Percentiles rank a stretch among this genome's conserved stretches.
Conservation (phyloP, 2,888 invertebrate species). For the Galeopsomyia nigrocyanea region DNA sequence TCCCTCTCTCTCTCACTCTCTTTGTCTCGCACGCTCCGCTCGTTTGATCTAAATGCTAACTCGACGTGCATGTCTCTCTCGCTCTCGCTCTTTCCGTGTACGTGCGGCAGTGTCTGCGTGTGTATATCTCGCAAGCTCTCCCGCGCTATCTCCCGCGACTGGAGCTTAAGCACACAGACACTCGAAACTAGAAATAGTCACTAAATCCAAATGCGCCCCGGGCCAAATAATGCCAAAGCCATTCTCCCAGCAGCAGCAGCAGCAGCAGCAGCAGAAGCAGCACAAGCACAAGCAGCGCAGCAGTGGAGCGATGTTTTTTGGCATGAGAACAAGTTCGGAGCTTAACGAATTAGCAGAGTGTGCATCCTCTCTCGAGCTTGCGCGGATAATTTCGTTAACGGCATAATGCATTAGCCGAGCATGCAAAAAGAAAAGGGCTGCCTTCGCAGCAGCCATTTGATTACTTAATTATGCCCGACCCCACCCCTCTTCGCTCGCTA, state of each 20-base stretch:
- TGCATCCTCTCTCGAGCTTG: too few species aligned
- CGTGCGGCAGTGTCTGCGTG: neutral
- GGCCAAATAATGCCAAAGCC: conserved; percentile 31
- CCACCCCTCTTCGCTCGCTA: too few species aligned
- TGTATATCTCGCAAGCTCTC: neutral
- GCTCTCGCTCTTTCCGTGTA: neutral
- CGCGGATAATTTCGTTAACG: too few species aligned
- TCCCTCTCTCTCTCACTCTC: neutral
- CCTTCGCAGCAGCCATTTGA: neutral
- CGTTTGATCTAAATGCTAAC: conserved; percentile 41
- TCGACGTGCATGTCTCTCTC: neutral
- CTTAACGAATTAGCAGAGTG: too few species aligned
- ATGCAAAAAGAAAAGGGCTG: neutral
- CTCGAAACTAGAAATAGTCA: conserved; percentile 27
- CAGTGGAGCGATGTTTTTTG: too few species aligned
- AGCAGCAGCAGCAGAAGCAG: neutral
- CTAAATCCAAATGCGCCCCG: conserved; percentile 12
- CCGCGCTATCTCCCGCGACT: neutral
- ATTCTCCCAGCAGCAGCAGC: neutral
- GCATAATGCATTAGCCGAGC: too few species aligned
- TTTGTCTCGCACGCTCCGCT: conserved; percentile 13
- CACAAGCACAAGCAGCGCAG: neutral
- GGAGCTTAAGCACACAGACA: conserved; percentile 7
- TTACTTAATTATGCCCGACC: conserved; percentile 28
- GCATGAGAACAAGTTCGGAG: too few species aligned